Evolutionary conservation across 1,140 invertebrate genomes (phyloP).

Genomic region (Conopomorpha cramerella): DNA sequence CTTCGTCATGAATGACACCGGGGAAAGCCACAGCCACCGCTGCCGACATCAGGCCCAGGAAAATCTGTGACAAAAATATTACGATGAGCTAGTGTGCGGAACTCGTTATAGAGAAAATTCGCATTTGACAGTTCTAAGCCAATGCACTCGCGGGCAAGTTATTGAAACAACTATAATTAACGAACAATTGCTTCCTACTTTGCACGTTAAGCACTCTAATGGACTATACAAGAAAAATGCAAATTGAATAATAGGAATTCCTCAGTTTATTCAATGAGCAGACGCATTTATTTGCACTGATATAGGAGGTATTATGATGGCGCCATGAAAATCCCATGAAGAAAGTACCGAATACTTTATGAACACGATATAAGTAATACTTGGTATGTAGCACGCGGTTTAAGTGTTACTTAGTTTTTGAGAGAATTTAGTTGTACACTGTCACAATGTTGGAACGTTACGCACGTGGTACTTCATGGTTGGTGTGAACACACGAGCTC

Average conservation of each 20-base stretch:
- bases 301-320: no score
- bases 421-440: not conserved
- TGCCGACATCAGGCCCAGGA: conserved; percentile 52
- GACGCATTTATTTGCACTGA: not conserved
- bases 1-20: conserved; percentile 48
- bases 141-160: no score
- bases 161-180: no score
- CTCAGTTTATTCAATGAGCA: no score
- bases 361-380: not conserved
- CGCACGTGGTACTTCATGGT: conserved; percentile 48
- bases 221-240: not conserved
- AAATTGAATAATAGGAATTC: no score
- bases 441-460: conserved; percentile 8
- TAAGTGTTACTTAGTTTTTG: not conserved
- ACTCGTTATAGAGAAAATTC: no score
- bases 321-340: no score
- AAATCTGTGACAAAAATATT: conserved; percentile 32
- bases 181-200: no score
- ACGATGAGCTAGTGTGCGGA: not conserved
- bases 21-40: conserved; percentile 44
- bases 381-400: not conserved
- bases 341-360: not conserved
- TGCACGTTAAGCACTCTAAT: not conserved
- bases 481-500: conserved; percentile 13
- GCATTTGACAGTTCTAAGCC: no score